These are phyloP conservation scores for Semnornis frantzii DNA, from an alignment of 2,113 vertebrate genomes.

Conservation along the genomic window DNA sequence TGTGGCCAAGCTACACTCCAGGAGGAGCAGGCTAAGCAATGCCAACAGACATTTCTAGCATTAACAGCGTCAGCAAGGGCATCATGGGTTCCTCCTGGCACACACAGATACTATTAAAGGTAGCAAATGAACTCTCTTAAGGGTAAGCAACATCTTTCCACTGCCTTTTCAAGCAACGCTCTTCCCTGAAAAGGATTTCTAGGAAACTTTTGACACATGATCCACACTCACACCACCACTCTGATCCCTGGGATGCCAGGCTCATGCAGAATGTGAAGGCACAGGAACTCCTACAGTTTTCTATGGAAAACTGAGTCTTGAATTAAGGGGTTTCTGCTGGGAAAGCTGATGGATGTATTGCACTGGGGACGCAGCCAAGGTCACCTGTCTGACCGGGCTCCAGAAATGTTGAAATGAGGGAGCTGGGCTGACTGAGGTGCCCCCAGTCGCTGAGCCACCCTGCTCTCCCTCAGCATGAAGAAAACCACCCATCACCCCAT, in stretches of 20 bases:
- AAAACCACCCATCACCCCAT: not conserved
- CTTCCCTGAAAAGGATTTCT: slow-evolving; percentile 18
- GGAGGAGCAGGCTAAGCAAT: not conserved
- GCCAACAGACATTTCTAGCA: not conserved
- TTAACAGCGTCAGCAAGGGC: not conserved
- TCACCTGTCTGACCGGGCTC: not conserved
- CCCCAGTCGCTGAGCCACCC: not conserved
- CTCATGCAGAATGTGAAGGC: fast-evolving
- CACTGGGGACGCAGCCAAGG: not conserved
- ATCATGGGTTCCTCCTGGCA: not conserved
- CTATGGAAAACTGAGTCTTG: not conserved
- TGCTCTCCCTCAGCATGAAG: not conserved
- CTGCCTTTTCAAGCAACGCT: not conserved
- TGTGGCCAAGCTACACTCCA: not conserved
- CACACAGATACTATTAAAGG: not conserved
- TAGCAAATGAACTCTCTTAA: not conserved
- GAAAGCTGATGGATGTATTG: not conserved
- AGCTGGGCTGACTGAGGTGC: not conserved
- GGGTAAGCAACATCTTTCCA: not conserved
- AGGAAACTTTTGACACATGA: not conserved
- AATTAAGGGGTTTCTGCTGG: not conserved
- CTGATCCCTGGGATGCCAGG: fast-evolving
- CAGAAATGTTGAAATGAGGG: not conserved
- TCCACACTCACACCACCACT: not conserved
- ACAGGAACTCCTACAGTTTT: not conserved